Evolutionary conservation across 2,797 vertebrate genomes (phyloP).

Genomic region (Esox masquinongy): DNA sequence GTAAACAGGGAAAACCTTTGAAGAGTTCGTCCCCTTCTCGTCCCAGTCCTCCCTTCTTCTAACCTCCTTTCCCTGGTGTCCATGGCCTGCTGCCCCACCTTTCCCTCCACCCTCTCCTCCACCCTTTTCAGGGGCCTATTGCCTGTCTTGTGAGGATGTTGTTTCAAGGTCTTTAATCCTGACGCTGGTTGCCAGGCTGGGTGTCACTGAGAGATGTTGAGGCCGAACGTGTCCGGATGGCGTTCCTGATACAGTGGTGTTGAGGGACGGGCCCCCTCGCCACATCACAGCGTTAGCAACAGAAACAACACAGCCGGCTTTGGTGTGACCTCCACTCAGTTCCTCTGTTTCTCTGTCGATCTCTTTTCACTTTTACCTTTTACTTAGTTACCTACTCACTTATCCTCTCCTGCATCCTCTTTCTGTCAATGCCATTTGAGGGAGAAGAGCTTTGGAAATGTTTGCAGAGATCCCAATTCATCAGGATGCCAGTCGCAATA

Average conservation of each 20-base stretch:
- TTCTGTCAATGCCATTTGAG: background rate
- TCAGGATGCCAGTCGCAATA: constrained; percentile 22
- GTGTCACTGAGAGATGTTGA: constrained; percentile 35
- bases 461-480: constrained; percentile 13
- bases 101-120: background rate
- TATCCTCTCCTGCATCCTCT: constrained; percentile 6
- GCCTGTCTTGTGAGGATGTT: constrained; percentile 39
- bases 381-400: constrained; percentile 1
- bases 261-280: constrained; percentile 31
- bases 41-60: background rate
- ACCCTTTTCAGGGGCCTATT: background rate
- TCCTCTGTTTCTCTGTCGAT: background rate
- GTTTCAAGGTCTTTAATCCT: constrained; percentile 42
- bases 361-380: background rate
- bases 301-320: constrained; percentile 17
- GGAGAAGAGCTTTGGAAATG: constrained; percentile 7
- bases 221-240: constrained; percentile 8
- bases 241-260: background rate
- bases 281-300: constrained; percentile 25
- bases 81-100: background rate
- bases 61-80: background rate
- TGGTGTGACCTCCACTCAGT: constrained; percentile 13
- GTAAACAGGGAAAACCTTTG: constrained; percentile 54
- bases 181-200: constrained; percentile 34
- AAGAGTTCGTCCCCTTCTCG: constrained; percentile 19